Conservation (phyloP, 2,888 invertebrate species). For the Rosalia funebris region DNA sequence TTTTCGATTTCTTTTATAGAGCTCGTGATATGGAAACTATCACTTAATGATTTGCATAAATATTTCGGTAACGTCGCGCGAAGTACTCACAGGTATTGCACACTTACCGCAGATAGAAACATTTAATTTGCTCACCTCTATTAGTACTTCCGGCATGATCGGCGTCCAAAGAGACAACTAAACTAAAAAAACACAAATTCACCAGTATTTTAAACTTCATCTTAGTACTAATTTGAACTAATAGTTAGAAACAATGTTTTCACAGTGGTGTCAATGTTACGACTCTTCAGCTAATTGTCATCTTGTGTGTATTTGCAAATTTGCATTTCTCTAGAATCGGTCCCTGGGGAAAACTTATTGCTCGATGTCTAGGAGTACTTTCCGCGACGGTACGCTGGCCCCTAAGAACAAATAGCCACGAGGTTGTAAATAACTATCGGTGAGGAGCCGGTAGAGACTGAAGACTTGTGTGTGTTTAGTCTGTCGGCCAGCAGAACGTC, state of each 20-base stretch:
- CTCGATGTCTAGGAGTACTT: background rate
- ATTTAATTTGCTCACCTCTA: conserved; percentile 47
- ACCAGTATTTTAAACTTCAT: conserved; percentile 52
- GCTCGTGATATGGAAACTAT: conserved; percentile 1
- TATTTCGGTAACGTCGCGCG: conserved; percentile 8
- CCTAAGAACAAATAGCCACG: conserved; percentile 6
- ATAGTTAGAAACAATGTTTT: background rate
- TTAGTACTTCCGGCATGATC: conserved; percentile 39
- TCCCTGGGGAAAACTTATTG: background rate
- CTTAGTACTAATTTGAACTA: conserved; percentile 36
- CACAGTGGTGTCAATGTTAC: conserved; percentile 3
- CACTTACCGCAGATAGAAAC: conserved; percentile 8
- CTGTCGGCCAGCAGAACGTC: conserved; percentile 63
- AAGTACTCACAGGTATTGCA: background rate
- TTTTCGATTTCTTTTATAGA: conserved; percentile 9
- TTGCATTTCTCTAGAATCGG: background rate
- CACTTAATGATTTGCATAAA: conserved; percentile 11
- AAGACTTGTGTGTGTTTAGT: conserved; percentile 52
- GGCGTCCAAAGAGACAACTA: conserved; percentile 45
- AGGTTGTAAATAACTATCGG: conserved; percentile 41
- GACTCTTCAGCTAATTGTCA: conserved; percentile 14
- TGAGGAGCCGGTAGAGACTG: conserved; percentile 46
- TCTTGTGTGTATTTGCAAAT: background rate
- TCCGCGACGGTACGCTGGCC: conserved; percentile 9
- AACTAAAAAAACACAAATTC: conserved; percentile 53